Percentiles rank a stretch among this genome's conserved stretches.
These are phyloP conservation scores for Gallinago paraguaiae DNA, from an alignment of 2,113 vertebrate genomes.

Conservation along the genomic window DNA sequence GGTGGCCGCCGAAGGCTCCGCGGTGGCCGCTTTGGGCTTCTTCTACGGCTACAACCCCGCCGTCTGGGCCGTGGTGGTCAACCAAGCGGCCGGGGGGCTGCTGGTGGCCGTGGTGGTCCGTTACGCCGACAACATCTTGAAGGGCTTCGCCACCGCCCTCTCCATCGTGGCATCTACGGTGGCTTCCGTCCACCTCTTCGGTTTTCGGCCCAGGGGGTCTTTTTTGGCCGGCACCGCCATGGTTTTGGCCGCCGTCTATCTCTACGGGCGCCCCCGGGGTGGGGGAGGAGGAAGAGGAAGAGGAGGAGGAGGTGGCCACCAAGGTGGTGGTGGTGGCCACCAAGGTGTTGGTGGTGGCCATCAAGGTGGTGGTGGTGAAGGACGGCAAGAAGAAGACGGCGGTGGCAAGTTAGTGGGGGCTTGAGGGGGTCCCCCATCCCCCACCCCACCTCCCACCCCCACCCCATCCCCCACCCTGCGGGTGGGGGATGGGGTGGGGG, in stretches of 20 bases:
- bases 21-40: conserved; percentile 79
- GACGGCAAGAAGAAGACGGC: too few relatives aligned
- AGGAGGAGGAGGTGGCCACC: too few relatives aligned
- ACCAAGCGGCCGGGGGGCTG: conserved; percentile 91
- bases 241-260: conserved; percentile 89
- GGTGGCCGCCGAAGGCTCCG: conserved; percentile 84
- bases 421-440: too few relatives aligned
- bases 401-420: not conserved
- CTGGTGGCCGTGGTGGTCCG: conserved; percentile 93
- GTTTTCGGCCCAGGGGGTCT: conserved; percentile 83
- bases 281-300: too few relatives aligned
- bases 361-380: too few relatives aligned
- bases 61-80: conserved; percentile 89
- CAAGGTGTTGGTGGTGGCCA: too few relatives aligned
- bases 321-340: too few relatives aligned
- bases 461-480: too few relatives aligned
- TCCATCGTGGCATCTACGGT: conserved; percentile 91
- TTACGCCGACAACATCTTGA: conserved; percentile 94
- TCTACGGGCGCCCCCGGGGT: conserved; percentile 82
- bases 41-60: conserved; percentile 86
- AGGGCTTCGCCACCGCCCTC: conserved; percentile 92
- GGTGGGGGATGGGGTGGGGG: too few relatives aligned
- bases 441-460: too few relatives aligned
- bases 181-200: conserved; percentile 87
- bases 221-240: conserved; percentile 86